These are phyloP conservation scores for Suncus etruscus DNA, from an alignment of 2,113 vertebrate species.

Conservation along the genomic window DNA sequence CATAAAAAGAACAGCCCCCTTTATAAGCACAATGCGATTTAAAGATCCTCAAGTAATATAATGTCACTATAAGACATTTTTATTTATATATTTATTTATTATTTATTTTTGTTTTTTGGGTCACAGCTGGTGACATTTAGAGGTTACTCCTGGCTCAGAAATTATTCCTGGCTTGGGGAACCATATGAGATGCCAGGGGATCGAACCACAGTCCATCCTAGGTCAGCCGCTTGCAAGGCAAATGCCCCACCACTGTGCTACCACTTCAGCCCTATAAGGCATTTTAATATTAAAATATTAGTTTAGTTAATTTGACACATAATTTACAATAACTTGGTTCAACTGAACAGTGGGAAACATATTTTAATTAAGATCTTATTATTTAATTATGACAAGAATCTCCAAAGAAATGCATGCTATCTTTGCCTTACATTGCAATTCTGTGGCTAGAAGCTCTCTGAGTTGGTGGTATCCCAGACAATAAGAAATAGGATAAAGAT, in stretches of 20 bases:
- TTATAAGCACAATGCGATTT: not conserved
- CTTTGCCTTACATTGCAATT: not conserved
- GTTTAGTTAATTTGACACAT: not conserved
- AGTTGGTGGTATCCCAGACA: not conserved
- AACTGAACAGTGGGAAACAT: not conserved
- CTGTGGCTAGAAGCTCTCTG: not conserved
- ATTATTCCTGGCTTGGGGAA: too few relatives aligned
- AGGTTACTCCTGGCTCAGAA: too few relatives aligned
- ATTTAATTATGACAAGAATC: not conserved
- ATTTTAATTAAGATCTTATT: not conserved
- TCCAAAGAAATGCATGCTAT: not conserved
- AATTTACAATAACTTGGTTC: slow-evolving; percentile 46
- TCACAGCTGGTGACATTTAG: too few relatives aligned
- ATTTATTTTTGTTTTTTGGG: too few relatives aligned
- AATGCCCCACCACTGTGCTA: too few relatives aligned
- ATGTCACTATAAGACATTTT: not conserved
- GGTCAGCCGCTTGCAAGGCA: too few relatives aligned
- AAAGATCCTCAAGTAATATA: not conserved
- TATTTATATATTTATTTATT: too few relatives aligned
- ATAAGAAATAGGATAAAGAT: not conserved
- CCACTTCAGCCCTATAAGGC: not conserved
- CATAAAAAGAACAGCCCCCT: too few relatives aligned
- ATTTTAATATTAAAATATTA: not conserved
- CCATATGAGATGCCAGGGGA: too few relatives aligned
- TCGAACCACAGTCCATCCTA: too few relatives aligned